Base-by-base conservation (phyloP, 1,140 invertebrate genomes). In the Drosophila kepulauana region DNA sequence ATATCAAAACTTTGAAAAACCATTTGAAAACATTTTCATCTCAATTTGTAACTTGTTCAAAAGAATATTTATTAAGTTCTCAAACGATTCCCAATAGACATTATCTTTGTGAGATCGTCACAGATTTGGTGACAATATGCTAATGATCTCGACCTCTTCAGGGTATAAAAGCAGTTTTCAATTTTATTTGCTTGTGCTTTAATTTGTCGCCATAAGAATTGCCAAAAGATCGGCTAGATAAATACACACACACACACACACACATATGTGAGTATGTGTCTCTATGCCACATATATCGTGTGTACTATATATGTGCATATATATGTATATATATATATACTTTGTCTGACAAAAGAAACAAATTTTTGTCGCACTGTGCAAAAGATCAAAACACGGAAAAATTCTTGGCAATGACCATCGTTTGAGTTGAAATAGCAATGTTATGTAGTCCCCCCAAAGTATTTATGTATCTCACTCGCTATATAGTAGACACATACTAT, bases 401-500 rank as follows among this genome's bases (percentile, higher is more conserved):
- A 90, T 90, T 89, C 85, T 89, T 89, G 85, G 85, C 85, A 89
- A 90, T 89, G 85, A 89, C 85, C 85, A 90, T 89, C 85, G 79
- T 63, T 74, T 67, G 77, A 79, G 77, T 78, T 80, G 79, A 82
- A 88, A 87, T 87, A 87, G 82, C 85, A 88, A 79, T 72, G 75
- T 62, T 82, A 70, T 69, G 78, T 82, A 79, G 86, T 63, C 82
- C 28, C 15, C 51, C 16, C 45, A 28, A 20, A 38, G 49, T 33
- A 58, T 58, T 69, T 57, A 63, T 45, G 41, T 69, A 65, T 52
- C 52, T 52, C 52, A 43, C 62, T 51, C 8, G 28, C 3, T 11
- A 45, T 49, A 41, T 65, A 49, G 20, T 0, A 25, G 20, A 25
- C 20, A 25, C 20, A 25, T 25, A 25, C 0, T 25, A 25, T 25